A percentile compares a stretch with the other conserved stretches of the same genome.
These are phyloP conservation scores for Drosophila mercatorum DNA, from an alignment of 2,888 invertebrate genomes.

Conservation along the genomic window DNA sequence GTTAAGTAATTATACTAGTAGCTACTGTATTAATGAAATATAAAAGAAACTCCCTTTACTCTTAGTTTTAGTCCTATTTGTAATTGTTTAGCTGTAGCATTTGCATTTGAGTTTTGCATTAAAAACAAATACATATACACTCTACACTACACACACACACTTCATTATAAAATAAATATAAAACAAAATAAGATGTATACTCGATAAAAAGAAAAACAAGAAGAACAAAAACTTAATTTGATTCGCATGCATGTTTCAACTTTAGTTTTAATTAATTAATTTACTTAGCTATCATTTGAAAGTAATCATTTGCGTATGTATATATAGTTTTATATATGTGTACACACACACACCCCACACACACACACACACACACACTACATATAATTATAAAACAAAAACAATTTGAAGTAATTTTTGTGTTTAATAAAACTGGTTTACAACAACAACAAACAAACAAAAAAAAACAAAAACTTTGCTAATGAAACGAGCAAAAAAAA, in stretches of 20 bases:
- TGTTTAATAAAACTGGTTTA: slow-evolving; percentile 73
- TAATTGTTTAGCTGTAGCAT: slow-evolving; percentile 64
- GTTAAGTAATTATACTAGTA: slow-evolving; percentile 36
- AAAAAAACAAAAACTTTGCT: slow-evolving; percentile 52
- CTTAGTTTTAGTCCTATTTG: slow-evolving; percentile 49
- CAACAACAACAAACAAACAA: slow-evolving; percentile 35
- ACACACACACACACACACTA: slow-evolving; percentile 7
- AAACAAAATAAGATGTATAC: slow-evolving; percentile 24
- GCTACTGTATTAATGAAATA: slow-evolving; percentile 36
- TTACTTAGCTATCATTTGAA: slow-evolving; percentile 67
- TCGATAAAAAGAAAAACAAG: slow-evolving; percentile 16
- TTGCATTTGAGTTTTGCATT: slow-evolving; percentile 69
- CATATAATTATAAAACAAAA: slow-evolving; percentile 53
- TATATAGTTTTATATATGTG: slow-evolving; percentile 64
- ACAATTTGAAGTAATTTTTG: slow-evolving; percentile 73
- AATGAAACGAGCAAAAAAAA: slow-evolving; percentile 56
- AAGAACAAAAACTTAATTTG: slow-evolving; percentile 29
- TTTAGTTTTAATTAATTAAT: slow-evolving; percentile 54
- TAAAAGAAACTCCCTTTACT: slow-evolving; percentile 15
- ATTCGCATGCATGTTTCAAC: slow-evolving; percentile 68
- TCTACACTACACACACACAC: slow-evolving; percentile 10
- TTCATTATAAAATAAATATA: slow-evolving; percentile 29
- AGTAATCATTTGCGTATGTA: slow-evolving; percentile 75
- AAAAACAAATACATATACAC: slow-evolving; percentile 24
- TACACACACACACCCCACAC: slow-evolving; percentile 27